Base-by-base conservation (phyloP, 1,140 invertebrate genomes). In the Ephestia elutella region DNA sequence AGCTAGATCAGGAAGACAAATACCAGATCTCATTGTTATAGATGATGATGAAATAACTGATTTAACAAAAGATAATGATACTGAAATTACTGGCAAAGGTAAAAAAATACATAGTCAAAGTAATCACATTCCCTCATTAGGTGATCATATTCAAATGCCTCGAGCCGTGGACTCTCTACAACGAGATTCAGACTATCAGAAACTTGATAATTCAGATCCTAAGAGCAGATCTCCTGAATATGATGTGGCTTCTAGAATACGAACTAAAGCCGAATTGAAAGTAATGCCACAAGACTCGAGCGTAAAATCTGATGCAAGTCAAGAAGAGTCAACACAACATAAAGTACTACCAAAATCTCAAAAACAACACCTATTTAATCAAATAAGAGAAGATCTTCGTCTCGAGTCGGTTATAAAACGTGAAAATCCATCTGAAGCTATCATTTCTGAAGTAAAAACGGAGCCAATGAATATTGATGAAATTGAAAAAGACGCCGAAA, bases 211-310 rank as follows among this genome's bases (percentile, higher is more conserved):
- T 57, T 57, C 55, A 20, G 80, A 86, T 28, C 18, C 55, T 13
- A 87, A 82, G 63, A 74, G 73, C 44, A 84, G 76, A 67, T 80
- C 81, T 11, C 80, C 82, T 5, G 78, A 86, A 75, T 80, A 73
- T 63, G 84, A 87, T 63, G 82, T 94, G 50, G 91, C 93, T 9
- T 93, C 94, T 10, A 90, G 95, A 69, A 95, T 95, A 65, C 89
- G 94, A 54, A 96, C 95, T 2, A 95, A 95, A 86, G 95, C 93
- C 2, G 95, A 96, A 86, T 81, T 95, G 17, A 96, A 95, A 85
- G 94, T 85, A 50, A 84, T 88, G 82, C 85, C 80, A 21, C 75
- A 87, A 65, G 83, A 86, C 49, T 71, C 50, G 49, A 59, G 66
- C 25, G 20, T 67, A 7, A 82, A 80, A 70, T 19, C 63, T n/a